phyloP scores from a whole-genome alignment of 2,113 vertebrate genomes.

The Propithecus coquereli region DNA sequence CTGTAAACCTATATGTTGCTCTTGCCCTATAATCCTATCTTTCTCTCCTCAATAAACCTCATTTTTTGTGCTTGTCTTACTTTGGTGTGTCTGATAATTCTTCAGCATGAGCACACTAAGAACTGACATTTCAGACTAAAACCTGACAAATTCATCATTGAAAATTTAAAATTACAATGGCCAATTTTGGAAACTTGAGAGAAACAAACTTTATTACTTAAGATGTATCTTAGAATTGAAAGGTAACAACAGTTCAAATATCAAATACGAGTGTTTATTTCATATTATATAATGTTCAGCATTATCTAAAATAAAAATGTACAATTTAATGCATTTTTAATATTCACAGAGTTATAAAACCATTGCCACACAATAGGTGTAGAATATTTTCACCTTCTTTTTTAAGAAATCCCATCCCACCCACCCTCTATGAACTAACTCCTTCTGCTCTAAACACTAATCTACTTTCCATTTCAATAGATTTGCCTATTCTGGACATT shows the following conservation, averaged over 20 bases:
- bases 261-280: not conserved
- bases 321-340: not conserved
- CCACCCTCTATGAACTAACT: not conserved
- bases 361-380: not conserved
- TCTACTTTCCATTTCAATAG: not conserved
- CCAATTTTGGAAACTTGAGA: not conserved
- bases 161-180: not conserved
- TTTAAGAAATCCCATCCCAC: too few species aligned
- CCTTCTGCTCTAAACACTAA: not conserved
- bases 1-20: too few species aligned
- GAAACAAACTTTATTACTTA: not conserved
- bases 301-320: not conserved
- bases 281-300: not conserved
- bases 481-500: not conserved
- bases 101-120: too few species aligned
- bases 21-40: too few species aligned
- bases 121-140: too few species aligned
- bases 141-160: not conserved
- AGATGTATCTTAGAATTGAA: not conserved
- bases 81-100: too few species aligned
- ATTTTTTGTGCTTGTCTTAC: too few species aligned
- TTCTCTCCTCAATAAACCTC: too few species aligned
- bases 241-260: not conserved
- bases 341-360: not conserved
- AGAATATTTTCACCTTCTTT: not conserved